phyloP scores from a whole-genome alignment of 2,113 vertebrate genomes.

The Oriolus oriolus region DNA sequence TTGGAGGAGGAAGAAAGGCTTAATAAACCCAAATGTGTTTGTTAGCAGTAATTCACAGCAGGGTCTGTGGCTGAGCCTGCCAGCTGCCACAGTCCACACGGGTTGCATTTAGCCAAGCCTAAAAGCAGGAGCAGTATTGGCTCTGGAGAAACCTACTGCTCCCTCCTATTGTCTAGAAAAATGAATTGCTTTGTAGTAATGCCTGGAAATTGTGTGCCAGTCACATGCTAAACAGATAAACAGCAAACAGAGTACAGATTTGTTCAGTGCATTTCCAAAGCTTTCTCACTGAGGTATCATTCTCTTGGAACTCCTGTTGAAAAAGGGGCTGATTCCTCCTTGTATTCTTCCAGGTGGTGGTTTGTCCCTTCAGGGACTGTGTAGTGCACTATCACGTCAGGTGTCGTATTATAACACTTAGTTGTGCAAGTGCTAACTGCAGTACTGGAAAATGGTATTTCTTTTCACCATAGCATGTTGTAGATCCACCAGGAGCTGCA shows the following conservation, averaged over 20 bases:
- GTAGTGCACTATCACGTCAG: background rate
- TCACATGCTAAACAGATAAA: background rate
- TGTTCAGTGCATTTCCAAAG: background rate
- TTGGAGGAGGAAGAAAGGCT: constrained; percentile 28
- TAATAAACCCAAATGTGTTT: constrained; percentile 38
- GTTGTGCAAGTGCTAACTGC: background rate
- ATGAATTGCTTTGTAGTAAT: background rate
- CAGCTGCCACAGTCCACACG: background rate
- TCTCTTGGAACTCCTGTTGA: background rate
- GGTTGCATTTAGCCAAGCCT: background rate
- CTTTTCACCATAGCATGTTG: background rate
- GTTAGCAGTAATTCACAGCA: constrained; percentile 39
- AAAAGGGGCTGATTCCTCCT: background rate
- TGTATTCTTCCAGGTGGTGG: background rate
- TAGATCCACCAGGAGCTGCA: background rate
- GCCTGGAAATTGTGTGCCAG: background rate
- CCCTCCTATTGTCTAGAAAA: background rate
- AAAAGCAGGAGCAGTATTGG: background rate
- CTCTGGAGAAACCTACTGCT: background rate
- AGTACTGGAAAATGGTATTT: background rate
- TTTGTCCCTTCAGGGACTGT: background rate
- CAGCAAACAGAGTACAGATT: background rate
- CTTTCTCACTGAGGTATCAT: background rate
- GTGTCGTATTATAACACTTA: background rate
- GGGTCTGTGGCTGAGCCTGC: background rate